Evolutionary conservation across 2,888 invertebrate species (phyloP), one percentile per base, ranked within the genome.

Genomic region (Cryptops parisi): DNA sequence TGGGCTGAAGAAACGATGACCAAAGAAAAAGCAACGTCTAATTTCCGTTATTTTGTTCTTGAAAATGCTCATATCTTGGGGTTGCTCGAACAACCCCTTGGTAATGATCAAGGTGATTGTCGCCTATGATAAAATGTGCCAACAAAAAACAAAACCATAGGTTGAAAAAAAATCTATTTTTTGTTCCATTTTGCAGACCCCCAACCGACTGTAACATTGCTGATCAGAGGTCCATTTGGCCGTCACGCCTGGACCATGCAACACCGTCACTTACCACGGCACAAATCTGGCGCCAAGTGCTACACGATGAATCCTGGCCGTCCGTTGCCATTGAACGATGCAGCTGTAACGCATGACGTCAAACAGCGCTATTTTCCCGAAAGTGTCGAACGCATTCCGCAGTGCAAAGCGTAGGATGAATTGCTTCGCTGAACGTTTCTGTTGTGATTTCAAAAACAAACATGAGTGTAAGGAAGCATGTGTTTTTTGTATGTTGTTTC

Each of bases 171-270:
- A n/a, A n/a, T n/a, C n/a, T n/a, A n/a, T n/a, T n/a, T n/a, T n/a
- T n/a, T n/a, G n/a, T n/a, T n/a, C n/a, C n/a, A n/a, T n/a, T n/a
- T n/a, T n/a, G n/a, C n/a, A 76, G 93, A 93, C 71, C 90, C 91
- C 2, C 87, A 93, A 64, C 94, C 94, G 0, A 91, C 90, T 0
- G 82, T 96, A 5, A 80, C 80, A 66, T 81, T 90, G 51, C 74
- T 97, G 52, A 83, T 94, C 57, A 79, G 96, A 1, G 88, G 90
- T 54, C 88, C 91, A 0, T 94, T 91, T 73, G 94, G 94, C 0
- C 80, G 94, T 3, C 87, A 89, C 72, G 89, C 90, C 21, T 97
- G 96, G 96, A 86, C 86, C 6, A 79, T 89, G 77, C 82, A 85
- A 64, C 72, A 87, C 52, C 77, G 93, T 39, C 91, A 93, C 66